Evolutionary conservation across 2,888 invertebrate genomes (phyloP).

Genomic region (Sphecodes monilicornis): DNA sequence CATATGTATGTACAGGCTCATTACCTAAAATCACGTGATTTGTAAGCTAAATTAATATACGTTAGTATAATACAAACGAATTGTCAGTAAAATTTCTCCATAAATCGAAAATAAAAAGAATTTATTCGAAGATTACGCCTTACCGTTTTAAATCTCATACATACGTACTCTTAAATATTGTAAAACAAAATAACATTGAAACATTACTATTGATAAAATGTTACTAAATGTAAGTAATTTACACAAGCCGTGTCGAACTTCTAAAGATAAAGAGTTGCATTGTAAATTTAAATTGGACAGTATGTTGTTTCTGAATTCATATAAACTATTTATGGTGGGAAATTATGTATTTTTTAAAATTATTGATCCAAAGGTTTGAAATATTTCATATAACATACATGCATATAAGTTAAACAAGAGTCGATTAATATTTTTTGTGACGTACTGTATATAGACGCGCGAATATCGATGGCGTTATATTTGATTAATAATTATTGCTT

Average conservation of each 20-base stretch:
- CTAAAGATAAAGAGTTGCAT: not conserved
- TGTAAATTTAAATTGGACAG: not conserved
- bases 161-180: not conserved
- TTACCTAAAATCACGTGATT: not conserved
- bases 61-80: not conserved
- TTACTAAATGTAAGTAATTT: too few relatives aligned
- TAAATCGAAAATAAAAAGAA: not conserved
- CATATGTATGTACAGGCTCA: not conserved
- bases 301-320: not conserved
- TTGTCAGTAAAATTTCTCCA: not conserved
- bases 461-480: not conserved
- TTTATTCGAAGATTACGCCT: not conserved
- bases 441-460: not conserved
- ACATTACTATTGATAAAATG: not conserved
- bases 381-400: not conserved
- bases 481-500: slow-evolving; percentile 28
- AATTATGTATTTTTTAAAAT: not conserved
- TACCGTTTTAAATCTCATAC: not conserved
- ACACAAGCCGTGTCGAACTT: too few relatives aligned
- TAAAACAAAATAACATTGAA: not conserved
- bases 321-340: not conserved
- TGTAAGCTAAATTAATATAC: not conserved
- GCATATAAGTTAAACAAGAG: not conserved
- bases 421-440: not conserved
- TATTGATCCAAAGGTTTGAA: not conserved